Evolutionary conservation across 1,140 invertebrate genomes (phyloP).

Genomic region (Drosophila fuyamai): DNA sequence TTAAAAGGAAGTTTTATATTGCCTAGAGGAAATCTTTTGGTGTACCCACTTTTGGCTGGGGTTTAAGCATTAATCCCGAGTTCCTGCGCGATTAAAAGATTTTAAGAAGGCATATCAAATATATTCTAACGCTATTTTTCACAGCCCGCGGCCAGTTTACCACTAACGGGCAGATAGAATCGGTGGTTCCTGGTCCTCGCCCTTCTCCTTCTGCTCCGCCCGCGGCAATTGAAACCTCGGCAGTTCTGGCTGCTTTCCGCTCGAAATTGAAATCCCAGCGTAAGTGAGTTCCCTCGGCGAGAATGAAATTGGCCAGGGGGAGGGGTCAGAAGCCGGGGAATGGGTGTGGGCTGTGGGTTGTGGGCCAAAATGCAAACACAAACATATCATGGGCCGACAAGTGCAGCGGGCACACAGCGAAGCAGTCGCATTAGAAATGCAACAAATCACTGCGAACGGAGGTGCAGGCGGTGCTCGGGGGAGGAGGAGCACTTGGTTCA

Average conservation of each 20-base stretch:
- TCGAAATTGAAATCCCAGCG: slow-evolving; percentile 74
- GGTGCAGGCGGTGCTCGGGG: slow-evolving; percentile 42
- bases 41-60: too few species aligned
- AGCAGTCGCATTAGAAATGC: slow-evolving; percentile 78
- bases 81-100: slow-evolving; percentile 13
- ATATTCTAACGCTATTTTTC: slow-evolving; percentile 41
- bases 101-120: slow-evolving; percentile 37
- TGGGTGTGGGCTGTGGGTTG: slow-evolving; percentile 4
- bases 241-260: slow-evolving; percentile 17
- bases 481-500: slow-evolving; percentile 11
- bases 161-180: slow-evolving; percentile 54
- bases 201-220: slow-evolving; percentile 41
- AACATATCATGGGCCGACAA: slow-evolving; percentile 66
- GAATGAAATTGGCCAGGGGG: slow-evolving; percentile 59
- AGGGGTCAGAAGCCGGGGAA: not conserved
- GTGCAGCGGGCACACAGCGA: slow-evolving; percentile 58
- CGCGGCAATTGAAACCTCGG: slow-evolving; percentile 74
- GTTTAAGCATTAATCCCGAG: not conserved
- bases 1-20: too few species aligned
- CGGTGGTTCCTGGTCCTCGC: slow-evolving; percentile 25
- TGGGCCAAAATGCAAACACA: slow-evolving; percentile 57
- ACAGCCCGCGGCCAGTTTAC: slow-evolving; percentile 53
- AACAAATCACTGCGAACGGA: slow-evolving; percentile 69
- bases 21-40: too few species aligned
- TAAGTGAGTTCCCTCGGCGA: slow-evolving; percentile 69